Conservation (phyloP, 2,797 vertebrate genomes). For the Dryobates pubescens region DNA sequence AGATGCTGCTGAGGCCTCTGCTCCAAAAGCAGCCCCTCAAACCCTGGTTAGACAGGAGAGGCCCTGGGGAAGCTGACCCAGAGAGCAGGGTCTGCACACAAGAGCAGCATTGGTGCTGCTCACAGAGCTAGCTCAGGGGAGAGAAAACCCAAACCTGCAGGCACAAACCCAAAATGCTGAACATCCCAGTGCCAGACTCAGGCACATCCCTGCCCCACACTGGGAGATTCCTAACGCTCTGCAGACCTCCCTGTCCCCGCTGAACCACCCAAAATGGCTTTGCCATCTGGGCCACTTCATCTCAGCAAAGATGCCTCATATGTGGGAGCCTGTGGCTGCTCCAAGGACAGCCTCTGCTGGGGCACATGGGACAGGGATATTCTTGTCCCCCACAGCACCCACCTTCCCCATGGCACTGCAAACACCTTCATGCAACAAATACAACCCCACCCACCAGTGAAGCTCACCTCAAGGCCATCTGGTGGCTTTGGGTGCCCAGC, state of each 20-base stretch:
- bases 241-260: not conserved
- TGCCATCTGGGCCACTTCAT: not conserved
- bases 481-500: not conserved
- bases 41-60: not conserved
- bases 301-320: accelerated
- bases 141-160: not conserved
- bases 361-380: accelerated
- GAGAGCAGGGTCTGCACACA: not conserved
- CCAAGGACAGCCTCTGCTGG: not conserved
- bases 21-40: accelerated
- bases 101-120: not conserved
- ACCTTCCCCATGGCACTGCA: not conserved
- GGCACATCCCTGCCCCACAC: not conserved
- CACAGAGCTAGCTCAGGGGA: not conserved
- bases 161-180: not conserved
- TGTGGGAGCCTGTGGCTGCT: not conserved
- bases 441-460: not conserved
- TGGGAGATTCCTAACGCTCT: accelerated
- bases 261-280: not conserved
- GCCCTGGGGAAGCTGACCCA: not conserved
- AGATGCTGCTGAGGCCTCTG: not conserved
- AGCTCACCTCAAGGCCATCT: not conserved
- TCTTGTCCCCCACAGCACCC: accelerated
- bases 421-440: not conserved
- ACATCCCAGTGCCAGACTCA: accelerated